phyloP scores from a whole-genome alignment of 2,888 invertebrate species.

The Callyntrura sp. region DNA sequence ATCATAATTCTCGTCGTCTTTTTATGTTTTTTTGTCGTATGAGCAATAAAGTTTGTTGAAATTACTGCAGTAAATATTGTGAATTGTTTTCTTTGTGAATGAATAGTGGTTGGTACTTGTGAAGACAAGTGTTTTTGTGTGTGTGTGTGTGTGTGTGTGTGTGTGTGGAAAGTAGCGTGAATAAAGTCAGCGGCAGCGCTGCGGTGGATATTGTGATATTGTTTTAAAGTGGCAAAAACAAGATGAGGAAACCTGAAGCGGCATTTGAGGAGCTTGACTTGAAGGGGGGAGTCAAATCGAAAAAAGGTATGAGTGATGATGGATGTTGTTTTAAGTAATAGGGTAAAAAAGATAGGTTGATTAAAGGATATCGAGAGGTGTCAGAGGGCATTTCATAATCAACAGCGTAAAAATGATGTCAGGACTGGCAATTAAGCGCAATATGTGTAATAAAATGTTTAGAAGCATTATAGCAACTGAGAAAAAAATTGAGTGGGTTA shows the following conservation, averaged over 20 bases:
- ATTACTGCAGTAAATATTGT: background rate
- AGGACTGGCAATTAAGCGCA: no score
- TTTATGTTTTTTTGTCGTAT: background rate
- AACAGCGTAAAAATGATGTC: background rate
- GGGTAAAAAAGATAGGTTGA: background rate
- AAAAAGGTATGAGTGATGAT: conserved; percentile 43
- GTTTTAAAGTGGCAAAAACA: background rate
- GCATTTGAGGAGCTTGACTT: conserved; percentile 60
- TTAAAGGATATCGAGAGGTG: no score
- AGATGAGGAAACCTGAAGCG: conserved; percentile 56
- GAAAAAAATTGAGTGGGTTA: no score
- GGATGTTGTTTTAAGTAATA: background rate
- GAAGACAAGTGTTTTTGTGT: background rate
- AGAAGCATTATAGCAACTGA: no score
- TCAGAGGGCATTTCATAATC: conserved; percentile 10
- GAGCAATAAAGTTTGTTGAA: conserved; percentile 32
- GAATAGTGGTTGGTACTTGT: background rate
- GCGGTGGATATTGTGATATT: background rate
- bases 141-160: background rate
- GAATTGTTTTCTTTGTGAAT: background rate
- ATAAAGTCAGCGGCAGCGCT: no score
- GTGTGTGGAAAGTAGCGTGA: background rate
- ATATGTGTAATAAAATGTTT: background rate
- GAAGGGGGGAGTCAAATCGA: conserved; percentile 50
- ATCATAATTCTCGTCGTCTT: background rate